Base-by-base conservation (phyloP, 35 echinoderm and acorn worm genomes). In the Acanthaster planci region DNA sequence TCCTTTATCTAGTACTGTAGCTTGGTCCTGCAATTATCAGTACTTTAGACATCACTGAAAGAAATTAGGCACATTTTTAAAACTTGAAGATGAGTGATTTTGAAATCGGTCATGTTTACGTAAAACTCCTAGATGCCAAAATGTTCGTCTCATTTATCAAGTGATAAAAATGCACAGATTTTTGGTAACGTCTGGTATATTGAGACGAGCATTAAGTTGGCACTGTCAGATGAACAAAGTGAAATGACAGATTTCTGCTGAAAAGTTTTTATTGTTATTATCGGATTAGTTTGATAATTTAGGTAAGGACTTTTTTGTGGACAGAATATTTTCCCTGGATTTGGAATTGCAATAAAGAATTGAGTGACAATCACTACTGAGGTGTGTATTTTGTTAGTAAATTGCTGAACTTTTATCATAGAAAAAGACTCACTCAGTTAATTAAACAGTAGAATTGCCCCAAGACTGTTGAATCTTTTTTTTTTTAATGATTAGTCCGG, bases 271-370 rank as follows among this genome's bases (percentile, higher is more conserved):
- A 72, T 72, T 72, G 23, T 72, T 72, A 72, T 72, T 72, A 26
- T 10, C 26, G 14, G 14, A 26, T 26, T 31, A 31, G 64, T 31
- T 72, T 72, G 64, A 72, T 31, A 27, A 72, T 72, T 72, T 72
- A 72, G 64, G 42, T 47, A 12, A 72, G 34, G 1, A 35, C 34
- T 29, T 72, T 72, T 72, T 72, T 72, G 64, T 72, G 64, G 34
- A 72, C 22, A 72, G 26, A 31, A 72, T 26, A 26, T 72, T 72
- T 72, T n/a, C n/a, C 64, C 64, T 26, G 22, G 64, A 29, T 27
- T 72, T 72, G 64, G 64, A 72, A 72, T 72, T 72, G 64, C 64
- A 72, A 72, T 72, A 72, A 72, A 72, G 64, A 72, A 72, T 72
- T 26, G 64, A 72, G 64, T 72, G 64, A 72, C 64, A 72, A 72